Evolutionary conservation across 2,888 invertebrate species (phyloP), one percentile per base, ranked within the genome.

Genomic region (Brenthis hecate): DNA sequence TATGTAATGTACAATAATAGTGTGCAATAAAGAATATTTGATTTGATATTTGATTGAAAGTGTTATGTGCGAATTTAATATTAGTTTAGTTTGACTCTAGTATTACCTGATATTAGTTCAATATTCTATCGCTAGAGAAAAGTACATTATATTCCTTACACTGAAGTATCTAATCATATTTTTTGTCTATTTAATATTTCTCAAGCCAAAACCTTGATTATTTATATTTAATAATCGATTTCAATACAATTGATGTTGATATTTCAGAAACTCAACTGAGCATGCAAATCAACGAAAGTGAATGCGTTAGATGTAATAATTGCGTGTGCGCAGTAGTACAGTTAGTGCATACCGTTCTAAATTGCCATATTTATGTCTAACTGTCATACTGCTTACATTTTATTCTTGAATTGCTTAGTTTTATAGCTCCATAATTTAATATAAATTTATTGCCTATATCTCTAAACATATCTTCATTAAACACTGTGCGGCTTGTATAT

Each of bases 231-330:
- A 56, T 54, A 61, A 56, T 64, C 64, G 53, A 56, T 63, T 66
- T 48, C 56, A 13, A 32, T 64, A 56, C 60, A 50, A 61, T 54
- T 43, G 65, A 28, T 72, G 53, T 66, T 69, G 55, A 66, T 65
- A 68, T 74, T 72, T 74, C 66, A 66, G 66, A 62, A 74, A 75
- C 71, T 56, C 71, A 73, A 70, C 70, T 72, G 62, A 65, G 72
- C 76, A 79, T 79, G 77, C 74, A 79, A 77, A 79, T 77, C 73
- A 74, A 76, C 72, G 76, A 79, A 79, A 80, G 77, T 75, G 77
- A 75, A 76, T 62, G 69, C 63, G 67, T 67, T 63, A 71, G 60
- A 65, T 68, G 64, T 69, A 66, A 71, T 72, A 73, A 65, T 65
- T 66, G 72, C 68, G 57, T 69, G 69, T 58, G 67, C 54, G 16